phyloP scores from a whole-genome alignment of 2,888 invertebrate genomes.

The Polyploca ridens region DNA sequence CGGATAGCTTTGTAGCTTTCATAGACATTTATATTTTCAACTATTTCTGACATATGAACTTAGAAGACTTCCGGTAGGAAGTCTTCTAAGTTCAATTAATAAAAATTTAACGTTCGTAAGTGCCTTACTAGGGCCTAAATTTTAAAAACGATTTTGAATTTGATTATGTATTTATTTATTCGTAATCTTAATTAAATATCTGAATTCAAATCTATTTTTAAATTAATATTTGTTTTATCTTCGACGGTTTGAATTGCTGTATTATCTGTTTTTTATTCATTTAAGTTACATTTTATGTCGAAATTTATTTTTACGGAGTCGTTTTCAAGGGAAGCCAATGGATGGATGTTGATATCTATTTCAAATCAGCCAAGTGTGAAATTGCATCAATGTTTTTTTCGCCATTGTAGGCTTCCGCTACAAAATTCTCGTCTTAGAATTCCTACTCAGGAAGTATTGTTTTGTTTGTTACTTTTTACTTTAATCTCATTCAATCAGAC shows the following conservation, averaged over 20 bases:
- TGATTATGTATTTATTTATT: not conserved
- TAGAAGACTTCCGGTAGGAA: too few relatives aligned
- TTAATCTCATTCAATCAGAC: not conserved
- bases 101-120: too few relatives aligned
- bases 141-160: too few relatives aligned
- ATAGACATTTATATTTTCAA: not conserved
- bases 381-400: slow-evolving; percentile 49
- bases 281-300: not conserved
- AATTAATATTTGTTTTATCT: not conserved
- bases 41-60: too few relatives aligned
- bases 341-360: slow-evolving; percentile 39
- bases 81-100: too few relatives aligned
- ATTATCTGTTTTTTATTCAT: not conserved
- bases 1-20: not conserved
- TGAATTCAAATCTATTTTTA: not conserved
- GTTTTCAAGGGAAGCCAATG: slow-evolving; percentile 20
- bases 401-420: slow-evolving; percentile 38
- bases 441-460: slow-evolving; percentile 38
- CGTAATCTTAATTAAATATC: not conserved
- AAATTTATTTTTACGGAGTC: slow-evolving; percentile 12
- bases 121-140: too few relatives aligned
- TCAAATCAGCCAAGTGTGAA: slow-evolving; percentile 47
- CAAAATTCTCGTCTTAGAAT: slow-evolving; percentile 35
- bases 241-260: not conserved
- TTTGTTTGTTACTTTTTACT: slow-evolving; percentile 12